These are phyloP conservation scores for Hiodon tergisus DNA, from an alignment of 2,113 vertebrate genomes.

Conservation along the genomic window DNA sequence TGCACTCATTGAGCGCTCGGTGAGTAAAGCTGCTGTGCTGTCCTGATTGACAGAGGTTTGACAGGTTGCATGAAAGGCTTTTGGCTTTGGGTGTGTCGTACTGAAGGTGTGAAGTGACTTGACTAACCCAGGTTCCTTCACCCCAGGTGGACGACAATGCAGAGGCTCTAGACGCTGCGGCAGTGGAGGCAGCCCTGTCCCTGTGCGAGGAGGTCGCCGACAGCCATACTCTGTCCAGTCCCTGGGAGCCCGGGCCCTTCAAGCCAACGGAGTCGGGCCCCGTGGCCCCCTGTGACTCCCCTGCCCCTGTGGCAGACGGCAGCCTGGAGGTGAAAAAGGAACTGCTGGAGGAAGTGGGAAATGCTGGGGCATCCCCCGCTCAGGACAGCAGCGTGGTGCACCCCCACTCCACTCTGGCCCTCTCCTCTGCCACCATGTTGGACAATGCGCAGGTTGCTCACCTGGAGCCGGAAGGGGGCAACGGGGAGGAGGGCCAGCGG, in stretches of 20 bases:
- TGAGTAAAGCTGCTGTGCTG: too few species aligned
- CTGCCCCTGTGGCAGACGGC: conserved; percentile 30
- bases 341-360: conserved; percentile 16
- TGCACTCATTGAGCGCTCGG: too few species aligned
- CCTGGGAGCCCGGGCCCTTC: conserved; percentile 71
- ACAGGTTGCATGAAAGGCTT: background rate
- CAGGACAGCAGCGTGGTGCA: conserved; percentile 34
- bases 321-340: conserved; percentile 42
- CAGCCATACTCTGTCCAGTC: conserved; percentile 74
- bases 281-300: conserved; percentile 19
- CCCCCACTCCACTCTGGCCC: conserved; percentile 26
- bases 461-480: conserved; percentile 30
- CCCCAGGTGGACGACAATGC: conserved; percentile 79
- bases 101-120: conserved; percentile 8
- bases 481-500: conserved; percentile 35
- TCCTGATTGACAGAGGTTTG: too few species aligned
- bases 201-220: conserved; percentile 86
- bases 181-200: conserved; percentile 86
- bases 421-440: conserved; percentile 28
- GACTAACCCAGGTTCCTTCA: conserved; percentile 34
- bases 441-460: conserved; percentile 26
- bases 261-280: conserved; percentile 42
- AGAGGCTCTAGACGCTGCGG: conserved; percentile 87
- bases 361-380: conserved; percentile 29
- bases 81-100: too few species aligned